These are phyloP conservation scores for Anastatus disparis DNA, from an alignment of 1,140 invertebrate genomes.

Conservation along the genomic window DNA sequence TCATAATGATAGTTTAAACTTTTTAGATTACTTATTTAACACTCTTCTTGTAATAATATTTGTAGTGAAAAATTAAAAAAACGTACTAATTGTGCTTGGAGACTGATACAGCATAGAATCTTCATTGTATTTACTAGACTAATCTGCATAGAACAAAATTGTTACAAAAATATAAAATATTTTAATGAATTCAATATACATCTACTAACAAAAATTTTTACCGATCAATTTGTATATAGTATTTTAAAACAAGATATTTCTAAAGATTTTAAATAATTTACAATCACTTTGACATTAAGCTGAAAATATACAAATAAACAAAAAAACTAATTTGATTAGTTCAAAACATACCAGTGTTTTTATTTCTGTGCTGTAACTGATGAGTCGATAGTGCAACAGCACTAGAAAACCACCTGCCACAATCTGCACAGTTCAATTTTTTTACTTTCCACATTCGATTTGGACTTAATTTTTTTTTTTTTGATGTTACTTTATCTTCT, in stretches of 20 bases:
- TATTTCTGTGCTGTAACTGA: constrained; percentile 54
- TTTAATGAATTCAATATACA: constrained; percentile 26
- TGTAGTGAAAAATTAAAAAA: not conserved
- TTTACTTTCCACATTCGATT: constrained; percentile 48
- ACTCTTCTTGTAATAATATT: not conserved
- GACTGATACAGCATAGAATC: constrained; percentile 4
- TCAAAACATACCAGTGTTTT: constrained; percentile 52
- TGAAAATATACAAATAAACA: not conserved
- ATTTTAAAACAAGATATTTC: no score
- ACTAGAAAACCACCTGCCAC: constrained; percentile 55
- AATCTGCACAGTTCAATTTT: constrained; percentile 52
- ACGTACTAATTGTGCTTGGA: constrained; percentile 9
- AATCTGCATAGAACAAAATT: constrained; percentile 26
- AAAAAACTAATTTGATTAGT: not conserved
- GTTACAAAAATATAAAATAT: constrained; percentile 20
- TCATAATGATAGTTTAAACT: no score
- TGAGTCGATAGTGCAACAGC: constrained; percentile 49
- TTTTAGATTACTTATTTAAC: no score
- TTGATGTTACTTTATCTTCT: not conserved
- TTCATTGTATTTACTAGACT: constrained; percentile 7
- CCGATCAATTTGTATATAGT: no score
- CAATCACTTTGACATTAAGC: no score
- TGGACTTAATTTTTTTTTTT: constrained; percentile 30
- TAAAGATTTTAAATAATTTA: no score
- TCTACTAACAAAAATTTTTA: constrained; percentile 15